phyloP scores from a whole-genome alignment of 1,140 invertebrate species.

The Plectrocnemia conspersa region DNA sequence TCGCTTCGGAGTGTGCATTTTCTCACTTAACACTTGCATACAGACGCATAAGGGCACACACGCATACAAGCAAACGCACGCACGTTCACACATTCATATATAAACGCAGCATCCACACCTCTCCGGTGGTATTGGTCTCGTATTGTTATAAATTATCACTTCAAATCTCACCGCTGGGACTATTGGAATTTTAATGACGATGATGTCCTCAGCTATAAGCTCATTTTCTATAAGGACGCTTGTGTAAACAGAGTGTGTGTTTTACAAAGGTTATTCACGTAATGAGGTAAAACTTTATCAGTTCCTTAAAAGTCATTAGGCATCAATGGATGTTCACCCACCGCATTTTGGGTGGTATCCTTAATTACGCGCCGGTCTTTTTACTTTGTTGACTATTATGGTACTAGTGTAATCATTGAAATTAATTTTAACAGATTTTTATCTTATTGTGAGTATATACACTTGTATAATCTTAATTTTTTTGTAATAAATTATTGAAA shows the following conservation, averaged over 20 bases:
- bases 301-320: constrained; percentile 8
- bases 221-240: neutral
- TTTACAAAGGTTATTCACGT: neutral
- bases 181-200: constrained; percentile 5
- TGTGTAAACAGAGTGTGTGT: neutral
- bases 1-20: too few species aligned
- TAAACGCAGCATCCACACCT: too few species aligned
- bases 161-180: neutral
- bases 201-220: neutral
- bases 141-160: constrained; percentile 1
- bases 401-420: too few species aligned
- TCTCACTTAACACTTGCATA: too few species aligned
- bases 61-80: neutral
- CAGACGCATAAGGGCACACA: neutral
- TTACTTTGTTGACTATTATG: too few species aligned
- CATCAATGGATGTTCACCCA: constrained; percentile 7
- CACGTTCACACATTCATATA: too few species aligned
- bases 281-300: constrained; percentile 7
- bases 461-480: too few species aligned
- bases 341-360: constrained; percentile 3
- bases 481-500: too few species aligned
- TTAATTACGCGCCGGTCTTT: constrained; percentile 6
- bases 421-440: too few species aligned
- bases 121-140: too few species aligned
- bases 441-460: too few species aligned